A percentile compares a stretch with the other conserved stretches of the same genome.
phyloP scores from a whole-genome alignment of 92 coral and sea anemone species.

The Zoanthus gigantus region DNA sequence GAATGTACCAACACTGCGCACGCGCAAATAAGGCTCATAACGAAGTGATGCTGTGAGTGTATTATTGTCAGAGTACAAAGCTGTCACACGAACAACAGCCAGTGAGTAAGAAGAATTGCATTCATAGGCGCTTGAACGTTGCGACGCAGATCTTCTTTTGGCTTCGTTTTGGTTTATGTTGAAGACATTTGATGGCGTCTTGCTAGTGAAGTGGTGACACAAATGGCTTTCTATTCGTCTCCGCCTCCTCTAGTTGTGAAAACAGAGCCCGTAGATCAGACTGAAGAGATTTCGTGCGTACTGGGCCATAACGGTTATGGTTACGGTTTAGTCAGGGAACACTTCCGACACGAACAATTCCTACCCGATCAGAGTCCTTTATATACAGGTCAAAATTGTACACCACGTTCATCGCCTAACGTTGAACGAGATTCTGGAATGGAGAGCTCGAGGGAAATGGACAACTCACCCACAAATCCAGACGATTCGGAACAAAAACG shows the following conservation, averaged over 20 bases:
- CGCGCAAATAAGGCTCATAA: slow-evolving; percentile 7
- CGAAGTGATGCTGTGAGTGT: slow-evolving; percentile 38
- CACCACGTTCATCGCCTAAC: slow-evolving; percentile 20
- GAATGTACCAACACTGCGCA: slow-evolving; percentile 10
- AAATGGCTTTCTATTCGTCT: slow-evolving; percentile 25
- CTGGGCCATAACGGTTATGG: slow-evolving; percentile 38
- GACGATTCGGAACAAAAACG: slow-evolving; percentile 14
- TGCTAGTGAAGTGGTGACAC: background rate
- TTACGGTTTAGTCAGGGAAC: slow-evolving; percentile 6
- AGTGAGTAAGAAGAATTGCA: background rate
- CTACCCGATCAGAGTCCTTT: slow-evolving; percentile 4
- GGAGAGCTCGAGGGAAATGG: slow-evolving; percentile 41
- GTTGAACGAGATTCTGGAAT: slow-evolving; percentile 32
- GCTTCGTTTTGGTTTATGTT: no score
- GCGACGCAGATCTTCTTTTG: background rate
- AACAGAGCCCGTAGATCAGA: slow-evolving; percentile 62
- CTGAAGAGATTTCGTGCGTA: slow-evolving; percentile 37
- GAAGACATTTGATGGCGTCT: background rate
- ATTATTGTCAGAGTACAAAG: slow-evolving; percentile 21
- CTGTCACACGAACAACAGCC: slow-evolving; percentile 35
- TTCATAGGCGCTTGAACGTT: background rate
- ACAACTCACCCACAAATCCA: slow-evolving; percentile 40
- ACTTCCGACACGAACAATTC: slow-evolving; percentile 40
- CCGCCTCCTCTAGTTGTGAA: slow-evolving; percentile 59
- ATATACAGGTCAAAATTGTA: background rate